Evolutionary conservation across 2,888 invertebrate species (phyloP).

Genomic region (Cryptocephalus moraei): DNA sequence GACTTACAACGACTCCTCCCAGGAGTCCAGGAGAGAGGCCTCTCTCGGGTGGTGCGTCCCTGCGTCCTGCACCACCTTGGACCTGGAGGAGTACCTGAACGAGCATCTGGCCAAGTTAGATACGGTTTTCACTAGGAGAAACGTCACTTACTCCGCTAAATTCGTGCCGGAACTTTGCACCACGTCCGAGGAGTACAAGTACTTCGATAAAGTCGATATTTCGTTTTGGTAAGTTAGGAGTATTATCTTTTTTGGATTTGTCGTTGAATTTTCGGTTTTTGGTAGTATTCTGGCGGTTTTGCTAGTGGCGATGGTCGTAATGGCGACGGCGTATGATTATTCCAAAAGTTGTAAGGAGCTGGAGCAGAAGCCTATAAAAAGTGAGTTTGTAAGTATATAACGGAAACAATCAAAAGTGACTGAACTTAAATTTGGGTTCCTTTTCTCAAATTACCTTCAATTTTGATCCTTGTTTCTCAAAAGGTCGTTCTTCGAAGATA

Average conservation of each 20-base stretch:
- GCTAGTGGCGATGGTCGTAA: constrained; percentile 26
- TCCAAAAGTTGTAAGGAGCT: constrained; percentile 11
- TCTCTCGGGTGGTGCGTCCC: constrained; percentile 34
- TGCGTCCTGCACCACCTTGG: constrained; percentile 28
- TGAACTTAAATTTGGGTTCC: background rate
- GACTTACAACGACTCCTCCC: constrained; percentile 27
- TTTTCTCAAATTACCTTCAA: too few relatives aligned
- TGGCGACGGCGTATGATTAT: constrained; percentile 32
- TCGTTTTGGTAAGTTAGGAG: constrained; percentile 31
- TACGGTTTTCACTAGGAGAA: constrained; percentile 21
- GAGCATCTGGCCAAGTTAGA: constrained; percentile 27
- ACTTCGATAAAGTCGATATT: constrained; percentile 28
- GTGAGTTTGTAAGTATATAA: constrained; percentile 17
- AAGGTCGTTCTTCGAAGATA: constrained; percentile 11
- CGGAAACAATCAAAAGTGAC: background rate
- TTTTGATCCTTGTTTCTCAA: constrained; percentile 6
- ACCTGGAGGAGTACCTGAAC: constrained; percentile 28
- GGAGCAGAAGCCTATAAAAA: constrained; percentile 25
- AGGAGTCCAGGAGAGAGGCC: constrained; percentile 27
- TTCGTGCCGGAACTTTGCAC: constrained; percentile 26
- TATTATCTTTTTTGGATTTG: background rate
- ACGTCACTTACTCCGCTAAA: constrained; percentile 23
- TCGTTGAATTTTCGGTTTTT: background rate
- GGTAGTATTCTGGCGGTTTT: constrained; percentile 27
- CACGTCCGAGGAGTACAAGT: constrained; percentile 21